Base-by-base conservation (phyloP, 2,797 vertebrate genomes). In the Poeciliopsis presidionis region DNA sequence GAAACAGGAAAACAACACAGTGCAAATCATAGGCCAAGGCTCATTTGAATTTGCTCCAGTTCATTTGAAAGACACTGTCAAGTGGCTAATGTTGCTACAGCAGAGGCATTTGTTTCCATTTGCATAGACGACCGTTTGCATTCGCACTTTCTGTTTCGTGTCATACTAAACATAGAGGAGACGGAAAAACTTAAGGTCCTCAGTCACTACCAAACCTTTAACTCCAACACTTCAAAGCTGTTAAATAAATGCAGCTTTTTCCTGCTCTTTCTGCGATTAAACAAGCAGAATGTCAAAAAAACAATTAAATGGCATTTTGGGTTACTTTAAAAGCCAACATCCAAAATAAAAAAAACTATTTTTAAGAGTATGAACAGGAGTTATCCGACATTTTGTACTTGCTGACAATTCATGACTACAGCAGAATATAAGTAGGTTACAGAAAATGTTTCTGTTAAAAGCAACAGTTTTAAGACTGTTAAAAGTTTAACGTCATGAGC, bases 31-130 rank as follows among this genome's bases (percentile, higher is more conserved):
- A 73, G 65, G 81, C 72, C 75, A 5, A 46, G 77, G 77, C 88
- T 91, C 80, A 93, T 93, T 92, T 93, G 90, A 94, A 93, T 94
- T 84, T 89, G 89, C 85, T 91, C 82, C 87, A 89, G 82, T 89
- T 83, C 74, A 75, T 77, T 75, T 69, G 78, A 81, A 73, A 67
- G 80, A 87, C 36, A 72, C 80, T 57, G 90, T 74, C 25, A 57
- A 79, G 81, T 74, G 80, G 84, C 86, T 88, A 89, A 86, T 78
- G 59, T 76, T 78, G 88, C 81, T 61, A 78, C 87, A 73, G 74
- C 86, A 74, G 59, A 55, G 75, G 61, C 81, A 93, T 93, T 94
- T 93, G 91, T 87, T 93, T 90, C 86, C 79, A 91, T 93, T 93
- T 94, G 92, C 91, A 93, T 93, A 88, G 81, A 91, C 20, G 51